These are phyloP conservation scores for Mylabris sibirica DNA, from an alignment of 2,888 invertebrate species.

Conservation along the genomic window DNA sequence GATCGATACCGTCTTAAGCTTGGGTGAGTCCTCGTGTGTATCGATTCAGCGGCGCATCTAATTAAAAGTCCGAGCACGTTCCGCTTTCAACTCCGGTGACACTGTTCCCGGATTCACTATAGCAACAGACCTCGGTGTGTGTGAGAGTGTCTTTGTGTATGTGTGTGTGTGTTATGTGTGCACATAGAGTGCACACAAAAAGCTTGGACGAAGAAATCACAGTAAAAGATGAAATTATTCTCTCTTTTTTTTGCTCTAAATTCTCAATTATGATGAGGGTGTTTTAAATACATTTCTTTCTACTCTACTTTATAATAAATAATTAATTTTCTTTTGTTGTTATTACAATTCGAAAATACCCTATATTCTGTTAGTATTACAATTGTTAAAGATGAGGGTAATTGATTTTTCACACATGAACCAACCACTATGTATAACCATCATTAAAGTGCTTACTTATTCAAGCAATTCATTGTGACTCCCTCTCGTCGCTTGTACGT, in stretches of 20 bases:
- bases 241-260: neutral
- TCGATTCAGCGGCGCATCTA: conserved; percentile 62
- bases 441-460: conserved; percentile 34
- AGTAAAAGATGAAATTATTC: neutral
- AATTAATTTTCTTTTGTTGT: neutral
- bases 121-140: conserved; percentile 46
- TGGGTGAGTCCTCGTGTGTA: conserved; percentile 49
- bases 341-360: neutral
- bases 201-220: conserved; percentile 6
- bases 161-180: neutral
- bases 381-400: conserved; percentile 35
- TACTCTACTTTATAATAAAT: neutral
- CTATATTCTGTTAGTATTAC: conserved; percentile 1
- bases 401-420: conserved; percentile 43
- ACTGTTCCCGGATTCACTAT: conserved; percentile 60
- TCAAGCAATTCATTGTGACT: conserved; percentile 29
- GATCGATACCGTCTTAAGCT: conserved; percentile 50
- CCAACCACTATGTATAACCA: conserved; percentile 32
- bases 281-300: neutral
- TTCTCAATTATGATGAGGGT: neutral
- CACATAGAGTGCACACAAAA: conserved; percentile 4
- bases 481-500: conserved; percentile 29
- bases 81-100: conserved; percentile 61
- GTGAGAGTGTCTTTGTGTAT: neutral
- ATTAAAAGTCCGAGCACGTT: conserved; percentile 62